These are phyloP conservation scores for Nestor notabilis DNA, from an alignment of 2,113 vertebrate species.

Conservation along the genomic window DNA sequence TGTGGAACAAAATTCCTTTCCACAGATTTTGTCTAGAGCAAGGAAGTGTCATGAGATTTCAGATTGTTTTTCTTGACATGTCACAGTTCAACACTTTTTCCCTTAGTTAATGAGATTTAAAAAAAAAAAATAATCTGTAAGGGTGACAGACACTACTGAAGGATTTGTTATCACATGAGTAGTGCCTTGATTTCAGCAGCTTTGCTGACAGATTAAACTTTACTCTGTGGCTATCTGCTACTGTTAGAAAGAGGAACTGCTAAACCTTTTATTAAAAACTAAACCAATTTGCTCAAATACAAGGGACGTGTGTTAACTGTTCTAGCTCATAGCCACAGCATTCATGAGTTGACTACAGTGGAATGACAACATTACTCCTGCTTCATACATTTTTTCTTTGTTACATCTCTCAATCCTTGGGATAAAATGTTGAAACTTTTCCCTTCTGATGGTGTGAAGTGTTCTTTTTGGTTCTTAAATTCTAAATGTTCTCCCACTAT, in stretches of 20 bases:
- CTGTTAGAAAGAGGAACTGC: neutral
- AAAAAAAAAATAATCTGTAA: neutral
- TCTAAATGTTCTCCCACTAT: neutral
- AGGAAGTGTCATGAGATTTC: neutral
- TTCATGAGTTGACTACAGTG: neutral
- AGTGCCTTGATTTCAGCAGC: neutral
- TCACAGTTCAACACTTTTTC: neutral
- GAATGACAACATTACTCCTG: neutral
- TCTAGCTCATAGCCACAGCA: neutral
- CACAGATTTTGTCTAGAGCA: neutral
- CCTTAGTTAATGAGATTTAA: neutral
- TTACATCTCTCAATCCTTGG: neutral
- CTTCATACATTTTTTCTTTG: neutral
- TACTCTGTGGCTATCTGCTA: neutral
- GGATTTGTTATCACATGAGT: neutral
- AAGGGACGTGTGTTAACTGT: accelerated
- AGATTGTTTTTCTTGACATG: neutral
- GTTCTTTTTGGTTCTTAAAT: neutral
- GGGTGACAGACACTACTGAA: neutral
- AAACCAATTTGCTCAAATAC: neutral
- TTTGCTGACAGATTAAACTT: neutral
- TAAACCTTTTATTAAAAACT: neutral
- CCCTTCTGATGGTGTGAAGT: neutral
- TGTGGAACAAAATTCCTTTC: neutral
- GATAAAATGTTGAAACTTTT: neutral